Percentiles rank a stretch among this genome's conserved stretches.
These are phyloP conservation scores for Sphinx pinastri DNA, from an alignment of 2,888 invertebrate genomes.

Conservation along the genomic window DNA sequence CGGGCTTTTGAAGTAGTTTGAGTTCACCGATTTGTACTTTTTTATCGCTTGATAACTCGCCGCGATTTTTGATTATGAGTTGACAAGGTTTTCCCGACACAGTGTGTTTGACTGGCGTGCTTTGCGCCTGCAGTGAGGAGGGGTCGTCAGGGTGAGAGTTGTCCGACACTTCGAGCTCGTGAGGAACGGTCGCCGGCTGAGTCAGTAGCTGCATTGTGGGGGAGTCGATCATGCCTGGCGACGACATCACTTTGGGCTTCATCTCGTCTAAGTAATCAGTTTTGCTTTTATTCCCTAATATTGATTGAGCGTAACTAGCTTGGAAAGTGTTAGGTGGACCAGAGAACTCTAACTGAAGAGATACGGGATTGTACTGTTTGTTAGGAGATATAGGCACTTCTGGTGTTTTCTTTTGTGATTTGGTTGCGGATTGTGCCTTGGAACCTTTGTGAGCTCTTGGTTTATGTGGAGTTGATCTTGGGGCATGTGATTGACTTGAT, in stretches of 20 bases:
- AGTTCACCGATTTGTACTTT: constrained; percentile 72
- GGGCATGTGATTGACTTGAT: constrained; percentile 66
- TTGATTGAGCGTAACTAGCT: constrained; percentile 76
- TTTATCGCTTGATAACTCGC: constrained; percentile 59
- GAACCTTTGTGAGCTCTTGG: constrained; percentile 60
- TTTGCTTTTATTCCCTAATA: constrained; percentile 68
- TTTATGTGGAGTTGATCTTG: constrained; percentile 59
- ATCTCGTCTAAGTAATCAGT: constrained; percentile 66
- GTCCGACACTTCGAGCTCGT: constrained; percentile 63
- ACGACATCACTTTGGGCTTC: constrained; percentile 63
- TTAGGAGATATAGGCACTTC: constrained; percentile 60
- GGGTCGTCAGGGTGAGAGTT: constrained; percentile 65
- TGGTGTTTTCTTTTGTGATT: constrained; percentile 65
- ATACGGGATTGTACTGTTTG: constrained; percentile 61
- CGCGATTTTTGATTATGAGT: constrained; percentile 71
- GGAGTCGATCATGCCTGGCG: constrained; percentile 68
- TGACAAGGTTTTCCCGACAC: constrained; percentile 69
- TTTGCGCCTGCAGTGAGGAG: constrained; percentile 59
- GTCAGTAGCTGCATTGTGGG: constrained; percentile 72
- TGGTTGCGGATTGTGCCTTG: constrained; percentile 47
- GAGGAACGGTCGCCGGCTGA: constrained; percentile 68
- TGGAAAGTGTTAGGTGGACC: constrained; percentile 76
- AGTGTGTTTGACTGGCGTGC: constrained; percentile 59
- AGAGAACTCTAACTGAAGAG: constrained; percentile 64
- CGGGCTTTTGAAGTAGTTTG: constrained; percentile 73